phyloP scores from a whole-genome alignment of 2,113 vertebrate species.

The Peromyscus polionotus region DNA sequence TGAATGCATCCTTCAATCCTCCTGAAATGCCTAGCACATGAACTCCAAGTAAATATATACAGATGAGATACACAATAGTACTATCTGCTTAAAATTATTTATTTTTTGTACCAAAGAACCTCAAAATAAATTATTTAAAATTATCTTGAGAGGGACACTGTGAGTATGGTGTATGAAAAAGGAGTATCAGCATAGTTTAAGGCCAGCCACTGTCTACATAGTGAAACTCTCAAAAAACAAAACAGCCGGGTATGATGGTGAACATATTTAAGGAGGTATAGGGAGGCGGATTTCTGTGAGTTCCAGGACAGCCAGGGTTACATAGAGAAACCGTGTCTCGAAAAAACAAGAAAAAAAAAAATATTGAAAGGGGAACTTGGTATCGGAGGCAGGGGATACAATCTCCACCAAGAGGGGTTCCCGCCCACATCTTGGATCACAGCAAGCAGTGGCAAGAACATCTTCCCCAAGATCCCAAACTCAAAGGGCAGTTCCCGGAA shows the following conservation, averaged over 20 bases:
- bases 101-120: neutral
- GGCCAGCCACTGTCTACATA: neutral
- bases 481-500: neutral
- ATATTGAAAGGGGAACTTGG: neutral
- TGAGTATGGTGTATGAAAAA: neutral
- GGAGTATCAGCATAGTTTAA: neutral
- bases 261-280: neutral
- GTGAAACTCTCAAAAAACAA: neutral
- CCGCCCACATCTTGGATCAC: neutral
- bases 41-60: neutral
- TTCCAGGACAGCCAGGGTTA: neutral
- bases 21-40: neutral
- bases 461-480: neutral
- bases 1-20: neutral
- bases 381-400: neutral
- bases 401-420: neutral
- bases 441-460: neutral
- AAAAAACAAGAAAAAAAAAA: neutral
- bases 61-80: neutral
- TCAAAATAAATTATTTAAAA: neutral
- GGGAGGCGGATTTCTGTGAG: neutral
- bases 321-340: neutral
- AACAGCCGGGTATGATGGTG: neutral
- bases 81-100: neutral
- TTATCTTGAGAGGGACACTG: neutral